Conservation (phyloP, 53 echinoderm and acorn worm species). For the Holothuria scabra region DNA sequence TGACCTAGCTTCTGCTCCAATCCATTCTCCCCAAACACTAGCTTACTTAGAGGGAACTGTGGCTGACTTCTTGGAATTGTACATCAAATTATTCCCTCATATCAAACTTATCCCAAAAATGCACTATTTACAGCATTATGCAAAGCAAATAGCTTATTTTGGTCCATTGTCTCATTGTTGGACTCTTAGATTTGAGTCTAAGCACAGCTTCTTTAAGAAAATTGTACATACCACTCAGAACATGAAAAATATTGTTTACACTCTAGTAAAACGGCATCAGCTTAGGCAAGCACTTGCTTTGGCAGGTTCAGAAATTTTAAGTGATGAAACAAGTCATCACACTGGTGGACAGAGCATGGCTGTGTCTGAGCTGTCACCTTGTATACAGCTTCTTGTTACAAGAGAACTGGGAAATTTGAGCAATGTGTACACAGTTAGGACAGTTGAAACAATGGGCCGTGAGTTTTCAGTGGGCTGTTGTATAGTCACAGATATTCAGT, state of each 20-base stretch:
- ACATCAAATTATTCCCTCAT: conserved; percentile 8
- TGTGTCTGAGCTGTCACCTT: too few relatives aligned
- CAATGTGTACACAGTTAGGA: conserved; percentile 14
- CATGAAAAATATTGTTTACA: conserved; percentile 33
- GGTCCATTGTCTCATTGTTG: conserved; percentile 49
- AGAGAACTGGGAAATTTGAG: too few relatives aligned
- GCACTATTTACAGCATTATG: conserved; percentile 50
- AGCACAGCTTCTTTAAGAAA: conserved; percentile 43
- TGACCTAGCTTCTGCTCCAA: conserved; percentile 32
- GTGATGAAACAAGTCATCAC: conserved; percentile 17
- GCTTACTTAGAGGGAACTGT: conserved; percentile 21
- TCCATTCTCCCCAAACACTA: conserved; percentile 20
- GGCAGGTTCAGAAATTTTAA: conserved; percentile 27
- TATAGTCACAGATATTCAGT: conserved; percentile 22
- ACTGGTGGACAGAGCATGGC: conserved; percentile 16
- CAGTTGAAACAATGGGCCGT: not conserved
- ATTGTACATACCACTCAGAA: conserved; percentile 44
- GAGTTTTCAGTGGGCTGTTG: conserved; percentile 32
- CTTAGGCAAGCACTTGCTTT: conserved; percentile 12
- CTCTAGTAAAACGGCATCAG: conserved; percentile 45
- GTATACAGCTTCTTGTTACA: too few relatives aligned
- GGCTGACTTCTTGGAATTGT: conserved; percentile 22
- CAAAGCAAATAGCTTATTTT: conserved; percentile 28
- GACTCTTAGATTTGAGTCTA: conserved; percentile 49
- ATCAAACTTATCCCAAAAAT: conserved; percentile 55